Percentiles rank a stretch among this genome's conserved stretches.
Conservation (phyloP, 2,888 invertebrate species). For the Lottia gigantea region DNA sequence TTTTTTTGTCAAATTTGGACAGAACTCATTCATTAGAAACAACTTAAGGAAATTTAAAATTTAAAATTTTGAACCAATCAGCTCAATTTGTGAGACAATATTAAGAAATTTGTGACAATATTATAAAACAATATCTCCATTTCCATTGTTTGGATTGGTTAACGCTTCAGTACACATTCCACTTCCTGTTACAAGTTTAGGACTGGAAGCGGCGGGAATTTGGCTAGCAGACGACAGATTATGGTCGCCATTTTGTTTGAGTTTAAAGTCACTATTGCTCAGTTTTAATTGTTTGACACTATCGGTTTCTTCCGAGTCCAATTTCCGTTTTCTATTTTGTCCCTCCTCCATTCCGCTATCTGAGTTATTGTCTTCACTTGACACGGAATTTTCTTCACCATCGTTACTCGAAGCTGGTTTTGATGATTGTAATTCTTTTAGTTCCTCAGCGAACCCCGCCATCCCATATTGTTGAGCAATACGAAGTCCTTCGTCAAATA, state of each 20-base stretch:
- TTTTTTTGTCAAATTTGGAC: too few species aligned
- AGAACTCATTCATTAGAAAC: too few species aligned
- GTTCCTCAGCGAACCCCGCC: constrained; percentile 62
- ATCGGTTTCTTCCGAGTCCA: background rate
- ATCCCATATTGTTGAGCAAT: constrained; percentile 68
- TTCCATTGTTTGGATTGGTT: too few species aligned
- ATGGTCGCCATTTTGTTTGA: constrained; percentile 5
- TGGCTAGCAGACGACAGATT: too few species aligned
- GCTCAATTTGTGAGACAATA: too few species aligned
- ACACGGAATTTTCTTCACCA: constrained; percentile 12
- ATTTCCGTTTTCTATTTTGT: background rate
- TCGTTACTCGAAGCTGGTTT: constrained; percentile 13
- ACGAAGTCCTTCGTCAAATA: constrained; percentile 70
- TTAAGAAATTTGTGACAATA: too few species aligned
- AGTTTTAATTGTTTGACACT: background rate
- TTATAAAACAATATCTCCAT: too few species aligned
- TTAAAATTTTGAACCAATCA: too few species aligned
- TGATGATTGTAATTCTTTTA: constrained; percentile 46
- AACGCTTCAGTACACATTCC: too few species aligned
- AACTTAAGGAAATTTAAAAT: too few species aligned
- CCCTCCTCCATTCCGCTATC: constrained; percentile 1
- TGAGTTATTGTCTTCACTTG: background rate
- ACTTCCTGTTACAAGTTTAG: too few species aligned
- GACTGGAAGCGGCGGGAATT: too few species aligned
- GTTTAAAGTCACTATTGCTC: background rate